Percentiles rank a stretch among this genome's conserved stretches.
These are phyloP conservation scores for Diachasmimorpha longicaudata DNA, from an alignment of 1,140 invertebrate species.

Conservation along the genomic window DNA sequence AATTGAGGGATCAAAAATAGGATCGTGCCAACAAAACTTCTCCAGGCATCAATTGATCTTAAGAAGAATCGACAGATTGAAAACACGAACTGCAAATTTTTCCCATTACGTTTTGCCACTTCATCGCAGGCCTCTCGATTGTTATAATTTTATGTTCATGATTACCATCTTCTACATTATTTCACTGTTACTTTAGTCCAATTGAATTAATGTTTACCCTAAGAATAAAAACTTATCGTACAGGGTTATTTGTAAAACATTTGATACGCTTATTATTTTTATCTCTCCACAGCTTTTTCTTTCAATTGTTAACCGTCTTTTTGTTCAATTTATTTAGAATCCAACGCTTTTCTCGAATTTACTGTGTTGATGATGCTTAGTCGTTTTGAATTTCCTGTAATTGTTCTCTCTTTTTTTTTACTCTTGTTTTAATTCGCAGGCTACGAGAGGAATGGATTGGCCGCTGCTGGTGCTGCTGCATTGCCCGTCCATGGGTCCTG, in stretches of 20 bases:
- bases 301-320: not conserved
- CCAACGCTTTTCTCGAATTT: conserved; percentile 36
- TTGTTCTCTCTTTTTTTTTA: not conserved
- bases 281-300: conserved; percentile 17
- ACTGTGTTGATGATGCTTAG: conserved; percentile 34
- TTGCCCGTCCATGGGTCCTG: conserved; percentile 59
- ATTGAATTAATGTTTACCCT: not conserved
- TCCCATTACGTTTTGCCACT: no score
- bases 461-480: conserved; percentile 42
- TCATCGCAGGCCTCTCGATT: no score
- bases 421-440: conserved; percentile 33
- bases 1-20: no score
- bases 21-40: no score
- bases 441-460: conserved; percentile 63
- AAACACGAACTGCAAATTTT: no score
- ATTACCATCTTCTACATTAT: not conserved
- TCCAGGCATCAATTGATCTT: no score
- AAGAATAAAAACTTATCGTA: conserved; percentile 46
- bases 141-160: not conserved
- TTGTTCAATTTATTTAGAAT: conserved; percentile 37
- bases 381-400: conserved; percentile 2
- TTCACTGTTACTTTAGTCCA: not conserved
- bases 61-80: no score
- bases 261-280: conserved; percentile 35
- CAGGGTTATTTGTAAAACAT: conserved; percentile 47